Base-by-base conservation (phyloP, 2,797 vertebrate species). In the Coreius guichenoti region DNA sequence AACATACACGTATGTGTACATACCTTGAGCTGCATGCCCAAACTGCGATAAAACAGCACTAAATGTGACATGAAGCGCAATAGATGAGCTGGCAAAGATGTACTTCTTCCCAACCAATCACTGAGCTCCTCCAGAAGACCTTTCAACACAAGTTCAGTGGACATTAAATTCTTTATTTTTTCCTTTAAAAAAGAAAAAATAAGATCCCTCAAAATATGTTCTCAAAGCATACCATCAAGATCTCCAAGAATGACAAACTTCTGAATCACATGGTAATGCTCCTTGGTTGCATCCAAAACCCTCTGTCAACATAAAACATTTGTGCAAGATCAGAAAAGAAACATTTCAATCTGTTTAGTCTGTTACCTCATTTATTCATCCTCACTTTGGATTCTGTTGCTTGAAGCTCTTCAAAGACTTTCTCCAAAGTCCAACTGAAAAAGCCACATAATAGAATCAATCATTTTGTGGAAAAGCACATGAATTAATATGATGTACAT, bases 41-140 rank as follows among this genome's bases (percentile, higher is more conserved):
- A 92, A 26, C 95, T 96, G n/a, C 95, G 96, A 91, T 97, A 98
- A 90, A 99, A 99, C 89, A 99, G 91, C 90, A 97, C 92, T 21
- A 99, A 96, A 91, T 99, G 98, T 0, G 95, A 95, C 97, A 99
- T 97, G 91, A 99, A 99, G 58, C 98, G 97, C 87, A 99, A 94
- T 47, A 99, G 96, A 88, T 99, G 98, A 39, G 96, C 96, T n/a
- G 98, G 98, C 72, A 99, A 96, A 23, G 92, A 93, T 89, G 95
- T 96, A 81, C 94, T 94, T 87, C 92, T 95, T 68, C 94, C 92
- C 86, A 99, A 92, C 98, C 98, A 99, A 92, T 95, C 96, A 90
- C 92, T 95, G 89, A 99, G 96, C 93, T 99, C 97, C 78, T 97
- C 96, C 95, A 98, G 91, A 90, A 99, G 93, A 92, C 97, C 98